Evolutionary conservation across 2,797 vertebrate genomes (phyloP).

Genomic region (Odontamblyopus rebecca): DNA sequence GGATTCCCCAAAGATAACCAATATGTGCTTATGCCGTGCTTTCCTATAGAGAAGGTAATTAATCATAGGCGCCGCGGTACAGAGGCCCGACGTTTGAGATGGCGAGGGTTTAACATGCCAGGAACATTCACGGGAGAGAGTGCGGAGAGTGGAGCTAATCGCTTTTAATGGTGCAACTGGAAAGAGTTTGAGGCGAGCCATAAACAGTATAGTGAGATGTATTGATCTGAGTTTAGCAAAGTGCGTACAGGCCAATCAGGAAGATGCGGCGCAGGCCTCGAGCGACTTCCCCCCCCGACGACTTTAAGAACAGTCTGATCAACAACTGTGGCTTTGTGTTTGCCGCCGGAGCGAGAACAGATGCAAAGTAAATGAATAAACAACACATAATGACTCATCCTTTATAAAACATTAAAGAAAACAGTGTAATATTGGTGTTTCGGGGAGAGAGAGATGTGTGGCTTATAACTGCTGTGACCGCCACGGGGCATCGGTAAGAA

Average conservation of each 20-base stretch:
- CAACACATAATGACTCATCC: background rate
- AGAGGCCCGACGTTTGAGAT: background rate
- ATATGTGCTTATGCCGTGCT: constrained; percentile 8
- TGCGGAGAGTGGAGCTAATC: background rate
- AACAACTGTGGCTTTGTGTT: background rate
- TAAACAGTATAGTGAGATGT: background rate
- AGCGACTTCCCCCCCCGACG: background rate
- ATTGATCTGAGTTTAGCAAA: background rate
- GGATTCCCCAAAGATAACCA: constrained; percentile 24
- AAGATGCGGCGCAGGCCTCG: background rate
- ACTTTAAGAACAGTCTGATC: background rate
- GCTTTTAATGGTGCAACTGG: background rate
- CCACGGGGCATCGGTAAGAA: too few species aligned
- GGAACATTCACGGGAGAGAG: background rate
- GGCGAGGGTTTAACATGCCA: constrained; percentile 1
- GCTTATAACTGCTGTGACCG: too few species aligned
- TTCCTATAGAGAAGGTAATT: constrained; percentile 5
- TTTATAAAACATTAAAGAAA: too few species aligned
- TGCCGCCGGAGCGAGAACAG: background rate
- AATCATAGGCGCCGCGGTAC: constrained; percentile 8
- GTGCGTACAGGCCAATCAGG: background rate
- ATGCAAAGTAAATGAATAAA: background rate
- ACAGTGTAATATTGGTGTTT: too few species aligned
- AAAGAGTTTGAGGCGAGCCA: background rate
- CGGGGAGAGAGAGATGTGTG: too few species aligned